These are phyloP conservation scores for Zalophus californianus DNA, from an alignment of 2,797 vertebrate species.

Conservation along the genomic window DNA sequence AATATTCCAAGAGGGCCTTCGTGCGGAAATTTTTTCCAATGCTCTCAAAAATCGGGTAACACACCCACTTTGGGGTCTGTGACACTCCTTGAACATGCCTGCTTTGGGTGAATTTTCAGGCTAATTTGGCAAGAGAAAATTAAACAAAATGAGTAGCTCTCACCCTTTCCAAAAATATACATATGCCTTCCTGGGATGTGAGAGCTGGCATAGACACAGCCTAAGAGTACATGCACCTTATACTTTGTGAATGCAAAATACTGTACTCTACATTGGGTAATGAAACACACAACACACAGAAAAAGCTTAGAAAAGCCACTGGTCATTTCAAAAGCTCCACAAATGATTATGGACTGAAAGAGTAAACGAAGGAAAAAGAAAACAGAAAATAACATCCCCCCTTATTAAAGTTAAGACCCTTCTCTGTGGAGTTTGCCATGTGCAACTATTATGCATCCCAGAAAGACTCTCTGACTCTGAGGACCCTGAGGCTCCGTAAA, in stretches of 20 bases:
- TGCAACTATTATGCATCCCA: not conserved
- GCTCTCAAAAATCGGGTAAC: not conserved
- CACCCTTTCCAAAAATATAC: slow-evolving; percentile 32
- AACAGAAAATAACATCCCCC: slow-evolving; percentile 73
- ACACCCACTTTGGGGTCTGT: not conserved
- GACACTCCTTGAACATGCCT: not conserved
- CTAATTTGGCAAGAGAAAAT: slow-evolving; percentile 55
- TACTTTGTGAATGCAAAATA: slow-evolving; percentile 81
- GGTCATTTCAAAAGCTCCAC: slow-evolving; percentile 80
- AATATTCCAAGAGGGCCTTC: not conserved
- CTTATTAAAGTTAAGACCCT: slow-evolving; percentile 42
- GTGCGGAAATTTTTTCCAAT: not conserved
- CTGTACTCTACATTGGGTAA: slow-evolving; percentile 81
- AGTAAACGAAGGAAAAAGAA: slow-evolving; percentile 77
- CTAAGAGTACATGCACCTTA: slow-evolving; percentile 83
- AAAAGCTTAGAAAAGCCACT: slow-evolving; percentile 79
- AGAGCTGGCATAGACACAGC: slow-evolving; percentile 84
- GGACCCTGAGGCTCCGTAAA: not conserved
- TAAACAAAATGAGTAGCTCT: not conserved
- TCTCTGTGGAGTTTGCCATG: not conserved
- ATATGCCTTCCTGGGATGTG: slow-evolving; percentile 51
- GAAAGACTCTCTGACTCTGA: not conserved
- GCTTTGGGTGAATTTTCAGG: slow-evolving; percentile 35
- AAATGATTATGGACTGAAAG: slow-evolving; percentile 81
- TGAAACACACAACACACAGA: slow-evolving; percentile 74